Percentiles rank a stretch among this genome's conserved stretches.
Evolutionary conservation across 1,140 invertebrate genomes (phyloP).

Genomic region (Drosophila aff.): DNA sequence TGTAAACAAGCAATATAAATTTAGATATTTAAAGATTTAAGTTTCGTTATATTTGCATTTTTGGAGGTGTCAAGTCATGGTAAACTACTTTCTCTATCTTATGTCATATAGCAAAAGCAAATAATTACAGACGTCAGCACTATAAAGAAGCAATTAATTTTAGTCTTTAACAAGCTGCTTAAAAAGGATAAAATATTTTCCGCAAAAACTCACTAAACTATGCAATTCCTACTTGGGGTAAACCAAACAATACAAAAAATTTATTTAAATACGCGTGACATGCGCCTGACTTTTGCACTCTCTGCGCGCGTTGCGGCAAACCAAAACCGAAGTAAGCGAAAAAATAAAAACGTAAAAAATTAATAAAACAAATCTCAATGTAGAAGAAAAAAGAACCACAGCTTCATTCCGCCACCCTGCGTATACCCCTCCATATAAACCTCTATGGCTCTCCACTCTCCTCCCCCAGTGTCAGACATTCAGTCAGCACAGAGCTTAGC

Average conservation of each 20-base stretch:
- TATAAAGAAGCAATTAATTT: neutral
- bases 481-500: constrained; percentile 48
- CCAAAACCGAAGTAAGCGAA: constrained; percentile 16
- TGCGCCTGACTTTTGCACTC: constrained; percentile 79
- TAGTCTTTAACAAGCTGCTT: neutral
- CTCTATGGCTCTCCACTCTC: constrained; percentile 8
- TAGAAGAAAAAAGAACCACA: constrained; percentile 21
- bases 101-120: neutral
- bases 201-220: neutral
- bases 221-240: neutral
- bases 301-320: constrained; percentile 48
- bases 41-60: neutral
- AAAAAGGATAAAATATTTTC: neutral
- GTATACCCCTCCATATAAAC: constrained; percentile 10
- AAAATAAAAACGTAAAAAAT: constrained; percentile 31
- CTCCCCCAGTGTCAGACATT: constrained; percentile 20
- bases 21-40: neutral
- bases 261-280: constrained; percentile 81
- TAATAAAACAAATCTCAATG: constrained; percentile 42
- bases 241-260: constrained; percentile 22
- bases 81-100: neutral
- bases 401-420: constrained; percentile 17
- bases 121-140: neutral
- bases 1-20: neutral
- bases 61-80: neutral